Evolutionary conservation across 2,797 vertebrate genomes (phyloP).

Genomic region (Amniataba percoides): DNA sequence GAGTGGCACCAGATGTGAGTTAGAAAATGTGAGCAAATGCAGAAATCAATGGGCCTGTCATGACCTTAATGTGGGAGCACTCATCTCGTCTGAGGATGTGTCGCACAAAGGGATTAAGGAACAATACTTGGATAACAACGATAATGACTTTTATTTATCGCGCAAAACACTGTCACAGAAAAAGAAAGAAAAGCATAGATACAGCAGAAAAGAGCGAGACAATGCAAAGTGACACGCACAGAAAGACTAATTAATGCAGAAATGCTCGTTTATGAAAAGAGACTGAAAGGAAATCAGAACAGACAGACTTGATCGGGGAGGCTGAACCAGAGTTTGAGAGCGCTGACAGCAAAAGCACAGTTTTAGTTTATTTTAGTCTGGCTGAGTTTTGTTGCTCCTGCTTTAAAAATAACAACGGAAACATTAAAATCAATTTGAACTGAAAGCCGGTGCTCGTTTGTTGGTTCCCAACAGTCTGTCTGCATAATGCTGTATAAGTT

Average conservation of each 20-base stretch:
- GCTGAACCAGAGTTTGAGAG: not conserved
- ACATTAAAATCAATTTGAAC: not conserved
- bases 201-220: not conserved
- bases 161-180: not conserved
- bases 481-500: not conserved
- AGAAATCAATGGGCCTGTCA: constrained; percentile 49
- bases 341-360: not conserved
- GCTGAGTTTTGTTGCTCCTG: not conserved
- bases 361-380: not conserved
- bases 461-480: not conserved
- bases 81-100: constrained; percentile 19
- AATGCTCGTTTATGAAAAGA: not conserved
- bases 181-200: not conserved
- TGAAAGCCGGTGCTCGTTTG: too few species aligned
- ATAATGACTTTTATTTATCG: not conserved
- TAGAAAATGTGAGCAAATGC: constrained; percentile 39
- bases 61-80: constrained; percentile 43
- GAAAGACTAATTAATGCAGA: not conserved
- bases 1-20: constrained; percentile 22
- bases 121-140: not conserved
- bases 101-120: constrained; percentile 7
- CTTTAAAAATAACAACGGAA: not conserved
- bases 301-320: not conserved
- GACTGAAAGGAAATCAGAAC: not conserved
- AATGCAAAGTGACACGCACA: not conserved